These are phyloP conservation scores for Poecilia wingei DNA, from an alignment of 2,797 vertebrate genomes.

Conservation along the genomic window DNA sequence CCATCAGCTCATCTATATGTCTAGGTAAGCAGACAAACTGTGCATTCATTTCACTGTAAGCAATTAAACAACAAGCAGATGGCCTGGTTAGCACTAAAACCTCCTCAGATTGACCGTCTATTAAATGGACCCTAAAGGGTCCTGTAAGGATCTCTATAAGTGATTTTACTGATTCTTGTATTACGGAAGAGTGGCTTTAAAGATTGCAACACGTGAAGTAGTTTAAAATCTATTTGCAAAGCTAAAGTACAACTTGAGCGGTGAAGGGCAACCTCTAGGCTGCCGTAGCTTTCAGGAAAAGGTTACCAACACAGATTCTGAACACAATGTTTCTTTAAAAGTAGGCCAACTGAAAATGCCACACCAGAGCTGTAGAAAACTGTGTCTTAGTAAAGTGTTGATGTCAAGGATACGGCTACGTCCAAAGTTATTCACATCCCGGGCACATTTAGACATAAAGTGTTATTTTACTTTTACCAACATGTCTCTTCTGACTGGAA, in stretches of 20 bases:
- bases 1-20: background rate
- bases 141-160: conserved; percentile 11
- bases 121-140: conserved; percentile 4
- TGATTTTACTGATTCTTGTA: conserved; percentile 7
- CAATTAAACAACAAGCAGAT: conserved; percentile 7
- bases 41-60: conserved; percentile 4
- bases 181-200: conserved; percentile 7
- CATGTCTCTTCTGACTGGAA: background rate
- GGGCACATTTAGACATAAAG: background rate
- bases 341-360: conserved; percentile 43
- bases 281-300: conserved; percentile 41
- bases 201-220: conserved; percentile 10
- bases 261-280: conserved; percentile 20
- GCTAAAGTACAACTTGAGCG: conserved; percentile 11
- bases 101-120: background rate
- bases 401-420: background rate
- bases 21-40: background rate
- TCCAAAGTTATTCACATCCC: background rate
- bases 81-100: background rate
- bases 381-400: background rate
- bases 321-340: conserved; percentile 33
- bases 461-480: background rate
- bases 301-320: conserved; percentile 40
- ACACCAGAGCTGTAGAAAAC: conserved; percentile 22
- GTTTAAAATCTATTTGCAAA: conserved; percentile 20